These are phyloP conservation scores for Apotomis capreana DNA, from an alignment of 2,888 invertebrate species.

Conservation along the genomic window DNA sequence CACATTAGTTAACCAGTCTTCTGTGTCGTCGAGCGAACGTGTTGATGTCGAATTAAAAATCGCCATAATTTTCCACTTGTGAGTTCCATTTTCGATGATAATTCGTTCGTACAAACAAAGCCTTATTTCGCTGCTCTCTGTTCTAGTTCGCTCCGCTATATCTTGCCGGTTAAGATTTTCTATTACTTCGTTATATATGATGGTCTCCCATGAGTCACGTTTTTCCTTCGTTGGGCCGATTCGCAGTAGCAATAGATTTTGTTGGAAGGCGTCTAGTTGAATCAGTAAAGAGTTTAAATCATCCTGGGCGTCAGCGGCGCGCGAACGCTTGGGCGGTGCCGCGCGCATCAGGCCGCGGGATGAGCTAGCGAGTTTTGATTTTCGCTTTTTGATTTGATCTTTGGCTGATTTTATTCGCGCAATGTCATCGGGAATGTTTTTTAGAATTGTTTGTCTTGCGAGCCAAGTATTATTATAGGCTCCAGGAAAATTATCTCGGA, in stretches of 20 bases:
- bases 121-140: slow-evolving; percentile 24
- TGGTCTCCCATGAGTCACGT: slow-evolving; percentile 22
- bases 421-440: slow-evolving; percentile 29
- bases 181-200: slow-evolving; percentile 36
- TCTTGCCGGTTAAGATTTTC: slow-evolving; percentile 31
- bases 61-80: slow-evolving; percentile 53
- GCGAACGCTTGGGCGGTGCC: slow-evolving; percentile 44
- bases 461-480: slow-evolving; percentile 34
- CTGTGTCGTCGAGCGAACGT: slow-evolving; percentile 49
- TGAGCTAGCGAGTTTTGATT: slow-evolving; percentile 28
- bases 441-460: slow-evolving; percentile 28
- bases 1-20: slow-evolving; percentile 52
- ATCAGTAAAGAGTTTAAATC: slow-evolving; percentile 41
- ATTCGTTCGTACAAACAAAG: slow-evolving; percentile 33
- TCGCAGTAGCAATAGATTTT: slow-evolving; percentile 29
- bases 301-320: slow-evolving; percentile 44
- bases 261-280: slow-evolving; percentile 45
- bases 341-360: slow-evolving; percentile 31
- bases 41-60: slow-evolving; percentile 49
- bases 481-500: slow-evolving; percentile 37
- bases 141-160: slow-evolving; percentile 30
- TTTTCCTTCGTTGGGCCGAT: slow-evolving; percentile 10
- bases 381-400: slow-evolving; percentile 45
- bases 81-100: slow-evolving; percentile 10
- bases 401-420: slow-evolving; percentile 43